phyloP scores from a whole-genome alignment of 2,888 invertebrate species.

The Metellina segmentata region DNA sequence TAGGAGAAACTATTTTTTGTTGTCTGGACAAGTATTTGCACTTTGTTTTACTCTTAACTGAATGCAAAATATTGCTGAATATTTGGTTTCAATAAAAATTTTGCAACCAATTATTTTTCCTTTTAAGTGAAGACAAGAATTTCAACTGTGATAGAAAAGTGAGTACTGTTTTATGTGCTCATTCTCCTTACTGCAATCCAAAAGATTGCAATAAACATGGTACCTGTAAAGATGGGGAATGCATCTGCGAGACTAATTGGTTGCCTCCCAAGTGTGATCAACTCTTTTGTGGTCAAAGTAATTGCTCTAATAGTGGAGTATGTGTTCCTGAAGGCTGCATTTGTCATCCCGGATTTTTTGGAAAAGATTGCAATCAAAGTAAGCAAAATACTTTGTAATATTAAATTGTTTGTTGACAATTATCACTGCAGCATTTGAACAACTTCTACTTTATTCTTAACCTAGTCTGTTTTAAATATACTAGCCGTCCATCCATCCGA shows the following conservation, averaged over 20 bases:
- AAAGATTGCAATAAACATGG: constrained; percentile 80
- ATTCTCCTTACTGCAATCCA: constrained; percentile 79
- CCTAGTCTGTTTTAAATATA: neutral
- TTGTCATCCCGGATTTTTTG: constrained; percentile 80
- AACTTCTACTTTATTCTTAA: neutral
- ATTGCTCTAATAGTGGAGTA: constrained; percentile 80
- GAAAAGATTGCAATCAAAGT: constrained; percentile 79
- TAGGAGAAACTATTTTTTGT: too few relatives aligned
- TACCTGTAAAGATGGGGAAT: constrained; percentile 79
- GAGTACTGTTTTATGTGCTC: constrained; percentile 80
- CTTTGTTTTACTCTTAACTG: too few relatives aligned
- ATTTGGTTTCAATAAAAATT: too few relatives aligned
- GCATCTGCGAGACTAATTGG: constrained; percentile 80
- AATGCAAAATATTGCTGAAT: too few relatives aligned
- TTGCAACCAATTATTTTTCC: too few relatives aligned
- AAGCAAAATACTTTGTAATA: constrained; percentile 1
- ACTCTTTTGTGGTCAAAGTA: constrained; percentile 79
- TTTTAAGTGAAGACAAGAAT: constrained; percentile 76
- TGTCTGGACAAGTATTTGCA: too few relatives aligned
- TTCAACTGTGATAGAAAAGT: constrained; percentile 80
- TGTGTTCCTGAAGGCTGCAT: constrained; percentile 80
- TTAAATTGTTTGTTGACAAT: too few relatives aligned
- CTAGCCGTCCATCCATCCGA: too few relatives aligned
- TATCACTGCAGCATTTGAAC: too few relatives aligned
- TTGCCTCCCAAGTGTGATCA: constrained; percentile 79